Conservation (phyloP, 1,140 invertebrate genomes). For the Oedothorax gibbosus region DNA sequence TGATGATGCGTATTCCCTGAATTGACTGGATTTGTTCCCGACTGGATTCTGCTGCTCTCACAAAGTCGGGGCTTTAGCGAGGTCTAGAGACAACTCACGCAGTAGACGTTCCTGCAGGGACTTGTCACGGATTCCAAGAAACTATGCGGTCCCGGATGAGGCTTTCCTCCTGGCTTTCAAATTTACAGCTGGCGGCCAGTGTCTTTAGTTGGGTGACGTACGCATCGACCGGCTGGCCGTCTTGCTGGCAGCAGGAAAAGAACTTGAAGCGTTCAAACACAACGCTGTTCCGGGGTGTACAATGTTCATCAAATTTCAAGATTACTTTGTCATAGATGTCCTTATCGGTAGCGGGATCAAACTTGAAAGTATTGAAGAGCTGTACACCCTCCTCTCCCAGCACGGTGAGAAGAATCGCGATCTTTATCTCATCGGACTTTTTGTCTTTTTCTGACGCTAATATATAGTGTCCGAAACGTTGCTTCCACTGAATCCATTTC, state of each 20-base stretch:
- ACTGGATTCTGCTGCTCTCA: conserved; percentile 22
- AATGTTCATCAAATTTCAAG: too few species aligned
- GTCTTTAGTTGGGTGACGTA: conserved; percentile 21
- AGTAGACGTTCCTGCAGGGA: conserved; percentile 37
- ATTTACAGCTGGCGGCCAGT: conserved; percentile 18
- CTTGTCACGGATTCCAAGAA: conserved; percentile 8
- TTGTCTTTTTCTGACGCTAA: too few species aligned
- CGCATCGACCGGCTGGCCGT: conserved; percentile 14
- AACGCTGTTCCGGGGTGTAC: too few species aligned
- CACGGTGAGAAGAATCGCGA: too few species aligned
- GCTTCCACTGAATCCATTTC: too few species aligned
- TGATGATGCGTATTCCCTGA: not conserved
- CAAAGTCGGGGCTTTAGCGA: conserved; percentile 12
- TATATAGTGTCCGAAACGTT: too few species aligned
- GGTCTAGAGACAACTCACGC: not conserved
- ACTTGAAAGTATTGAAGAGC: too few species aligned
- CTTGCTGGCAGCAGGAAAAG: not conserved
- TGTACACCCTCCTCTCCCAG: too few species aligned
- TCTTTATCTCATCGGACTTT: too few species aligned
- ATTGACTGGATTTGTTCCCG: not conserved
- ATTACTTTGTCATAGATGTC: too few species aligned
- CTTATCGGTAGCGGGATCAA: too few species aligned
- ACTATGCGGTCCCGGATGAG: conserved; percentile 22
- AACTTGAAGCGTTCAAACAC: too few species aligned
- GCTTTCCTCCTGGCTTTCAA: not conserved